Percentiles rank a stretch among this genome's conserved stretches.
These are phyloP conservation scores for Sinocyclocheilus maitianheensis DNA, from an alignment of 2,113 vertebrate species.

Conservation along the genomic window DNA sequence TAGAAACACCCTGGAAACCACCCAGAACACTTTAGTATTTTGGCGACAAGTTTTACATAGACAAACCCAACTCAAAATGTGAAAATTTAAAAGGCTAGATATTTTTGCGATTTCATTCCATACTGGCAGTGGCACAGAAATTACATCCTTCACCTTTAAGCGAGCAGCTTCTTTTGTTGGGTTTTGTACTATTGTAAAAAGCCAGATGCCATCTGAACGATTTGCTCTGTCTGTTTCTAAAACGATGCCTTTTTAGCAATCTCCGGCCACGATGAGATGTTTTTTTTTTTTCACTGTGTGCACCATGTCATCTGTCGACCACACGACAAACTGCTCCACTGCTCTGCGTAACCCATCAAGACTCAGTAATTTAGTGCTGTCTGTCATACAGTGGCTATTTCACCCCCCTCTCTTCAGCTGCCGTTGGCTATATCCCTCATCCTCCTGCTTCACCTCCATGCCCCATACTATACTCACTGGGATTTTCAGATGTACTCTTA, in stretches of 20 bases:
- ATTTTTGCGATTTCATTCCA: background rate
- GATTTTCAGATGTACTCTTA: slow-evolving; percentile 33
- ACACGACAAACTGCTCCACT: background rate
- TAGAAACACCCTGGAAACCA: background rate
- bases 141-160: background rate
- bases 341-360: background rate
- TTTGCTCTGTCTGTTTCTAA: background rate
- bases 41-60: background rate
- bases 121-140: background rate
- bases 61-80: background rate
- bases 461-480: slow-evolving; percentile 4
- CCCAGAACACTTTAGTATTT: no score
- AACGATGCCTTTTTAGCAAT: background rate
- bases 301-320: background rate
- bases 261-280: slow-evolving; percentile 9
- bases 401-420: slow-evolving; percentile 16
- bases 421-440: background rate
- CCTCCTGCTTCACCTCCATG: slow-evolving; percentile 19
- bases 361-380: slow-evolving; percentile 24
- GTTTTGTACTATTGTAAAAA: background rate
- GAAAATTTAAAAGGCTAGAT: background rate
- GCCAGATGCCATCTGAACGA: background rate
- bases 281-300: background rate
- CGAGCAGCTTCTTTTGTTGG: background rate
- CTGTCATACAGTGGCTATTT: slow-evolving; percentile 9